Evolutionary conservation across 1,140 invertebrate species (phyloP).

Genomic region (Brachionus rubens): DNA sequence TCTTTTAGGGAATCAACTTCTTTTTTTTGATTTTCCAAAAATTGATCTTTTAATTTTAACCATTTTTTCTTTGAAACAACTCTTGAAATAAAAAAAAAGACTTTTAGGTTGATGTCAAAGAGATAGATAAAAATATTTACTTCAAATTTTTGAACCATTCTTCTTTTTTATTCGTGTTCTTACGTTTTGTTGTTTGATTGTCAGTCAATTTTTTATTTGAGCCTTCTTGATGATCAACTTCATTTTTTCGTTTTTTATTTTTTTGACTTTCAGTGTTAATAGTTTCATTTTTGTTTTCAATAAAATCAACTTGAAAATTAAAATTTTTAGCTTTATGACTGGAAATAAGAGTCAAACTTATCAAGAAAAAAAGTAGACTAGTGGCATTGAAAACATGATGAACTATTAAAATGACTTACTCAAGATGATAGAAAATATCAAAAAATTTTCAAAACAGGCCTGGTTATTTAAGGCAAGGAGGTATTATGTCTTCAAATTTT

Average conservation of each 20-base stretch:
- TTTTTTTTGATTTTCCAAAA: slow-evolving; percentile 44
- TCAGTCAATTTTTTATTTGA: slow-evolving; percentile 1
- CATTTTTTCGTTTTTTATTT: neutral
- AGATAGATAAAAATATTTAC: neutral
- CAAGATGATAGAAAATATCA: too few species aligned
- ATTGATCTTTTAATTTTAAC: slow-evolving; percentile 17
- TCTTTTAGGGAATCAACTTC: slow-evolving; percentile 4
- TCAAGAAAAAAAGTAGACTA: too few species aligned
- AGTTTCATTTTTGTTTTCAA: too few species aligned
- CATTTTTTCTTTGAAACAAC: slow-evolving; percentile 37
- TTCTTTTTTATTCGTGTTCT: neutral
- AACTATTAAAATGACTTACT: too few species aligned
- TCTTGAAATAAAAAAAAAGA: neutral
- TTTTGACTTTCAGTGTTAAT: neutral
- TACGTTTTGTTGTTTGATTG: neutral
- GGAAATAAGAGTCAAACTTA: too few species aligned
- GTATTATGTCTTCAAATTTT: too few species aligned
- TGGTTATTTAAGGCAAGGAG: too few species aligned
- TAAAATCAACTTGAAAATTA: too few species aligned
- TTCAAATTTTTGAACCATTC: slow-evolving; percentile 1
- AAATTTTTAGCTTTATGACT: too few species aligned
- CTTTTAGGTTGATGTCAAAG: neutral
- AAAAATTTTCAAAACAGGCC: too few species aligned
- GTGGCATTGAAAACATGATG: too few species aligned
- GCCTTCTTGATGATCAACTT: neutral